Base-by-base conservation (phyloP, 2,888 invertebrate genomes). In the Nematopogon swammerdamellus region DNA sequence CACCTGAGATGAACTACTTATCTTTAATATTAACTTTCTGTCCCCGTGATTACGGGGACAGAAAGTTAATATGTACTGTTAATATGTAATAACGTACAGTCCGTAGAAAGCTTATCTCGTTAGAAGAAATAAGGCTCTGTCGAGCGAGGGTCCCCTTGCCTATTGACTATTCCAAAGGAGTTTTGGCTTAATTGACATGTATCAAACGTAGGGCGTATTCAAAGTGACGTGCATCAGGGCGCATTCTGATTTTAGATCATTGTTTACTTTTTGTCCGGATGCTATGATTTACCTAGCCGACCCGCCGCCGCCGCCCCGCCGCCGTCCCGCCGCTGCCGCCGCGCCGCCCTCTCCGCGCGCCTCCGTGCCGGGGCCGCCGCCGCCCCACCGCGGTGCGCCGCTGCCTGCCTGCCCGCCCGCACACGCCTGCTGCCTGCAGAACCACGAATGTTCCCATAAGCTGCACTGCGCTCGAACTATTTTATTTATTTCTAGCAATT, bases 201-300 rank as follows among this genome's bases (percentile, higher is more conserved):
- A 72, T 74, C 71, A 75, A 72, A 72, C 67, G 54, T 53, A 63
- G 54, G 53, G 62, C 59, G 56, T 59, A 43, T 45, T 29, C 44
- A 36, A 14, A 36, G 6, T 36, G 36, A 14, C 14, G 11, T 14
- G 36, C 11, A 14, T 6, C 36, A 14, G 36, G 36, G 36, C 36
- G 36, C n/a, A 36, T 36, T 36, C 36, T 36, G 36, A 63, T 67
- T 75, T 73, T 68, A 70, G 73, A 65, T 61, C 58, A 59, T 63
- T 76, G 76, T 77, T 77, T 76, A 76, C 62, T 59, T 58, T 59
- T 64, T 64, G 64, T 64, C 60, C 74, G 77, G 77, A 77, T 70
- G 73, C 65, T 64, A 65, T 62, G 60, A 45, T 20, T 45, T 46
- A 14, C 36, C 25, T 25, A 25, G 8, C n/a, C n/a, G n/a, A 25